A percentile compares a stretch with the other conserved stretches of the same genome.
Conservation (phyloP, 2,797 vertebrate genomes). For the Etheostoma nigrum region DNA sequence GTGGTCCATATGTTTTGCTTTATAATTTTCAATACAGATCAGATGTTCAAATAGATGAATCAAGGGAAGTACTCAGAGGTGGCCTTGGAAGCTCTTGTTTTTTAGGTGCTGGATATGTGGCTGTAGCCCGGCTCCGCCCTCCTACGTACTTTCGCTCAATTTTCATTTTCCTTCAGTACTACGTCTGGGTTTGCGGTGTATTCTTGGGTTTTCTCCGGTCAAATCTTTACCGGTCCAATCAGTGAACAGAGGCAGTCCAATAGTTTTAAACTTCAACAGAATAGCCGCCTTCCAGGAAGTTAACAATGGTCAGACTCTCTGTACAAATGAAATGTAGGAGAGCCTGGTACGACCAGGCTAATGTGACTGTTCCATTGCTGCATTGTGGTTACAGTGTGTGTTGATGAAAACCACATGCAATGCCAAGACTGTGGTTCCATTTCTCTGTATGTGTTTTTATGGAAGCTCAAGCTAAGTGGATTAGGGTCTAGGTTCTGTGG, state of each 20-base stretch:
- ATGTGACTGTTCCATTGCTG: constrained; percentile 57
- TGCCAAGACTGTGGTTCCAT: constrained; percentile 24
- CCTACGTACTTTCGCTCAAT: too few relatives aligned
- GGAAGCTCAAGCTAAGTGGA: constrained; percentile 40
- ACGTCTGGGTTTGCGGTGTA: too few relatives aligned
- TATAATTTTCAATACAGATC: constrained; percentile 16
- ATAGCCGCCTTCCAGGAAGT: too few relatives aligned
- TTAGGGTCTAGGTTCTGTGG: constrained; percentile 42
- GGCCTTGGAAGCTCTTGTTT: constrained; percentile 42
- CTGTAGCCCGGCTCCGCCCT: constrained; percentile 10
- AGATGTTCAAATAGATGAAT: constrained; percentile 25
- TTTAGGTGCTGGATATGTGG: constrained; percentile 54
- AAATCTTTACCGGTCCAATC: too few relatives aligned
- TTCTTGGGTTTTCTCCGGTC: too few relatives aligned
- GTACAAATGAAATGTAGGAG: too few relatives aligned
- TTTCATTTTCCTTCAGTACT: too few relatives aligned
- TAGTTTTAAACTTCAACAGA: too few relatives aligned
- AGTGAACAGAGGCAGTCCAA: too few relatives aligned
- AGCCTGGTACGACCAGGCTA: too few relatives aligned
- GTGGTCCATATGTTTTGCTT: constrained; percentile 55
- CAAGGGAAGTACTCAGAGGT: constrained; percentile 5
- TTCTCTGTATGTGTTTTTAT: constrained; percentile 23
- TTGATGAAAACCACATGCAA: constrained; percentile 67
- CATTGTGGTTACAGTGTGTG: constrained; percentile 53
- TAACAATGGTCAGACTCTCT: too few relatives aligned